Evolutionary conservation across 2,888 invertebrate genomes (phyloP).

Genomic region (Dexiosoma caninum): DNA sequence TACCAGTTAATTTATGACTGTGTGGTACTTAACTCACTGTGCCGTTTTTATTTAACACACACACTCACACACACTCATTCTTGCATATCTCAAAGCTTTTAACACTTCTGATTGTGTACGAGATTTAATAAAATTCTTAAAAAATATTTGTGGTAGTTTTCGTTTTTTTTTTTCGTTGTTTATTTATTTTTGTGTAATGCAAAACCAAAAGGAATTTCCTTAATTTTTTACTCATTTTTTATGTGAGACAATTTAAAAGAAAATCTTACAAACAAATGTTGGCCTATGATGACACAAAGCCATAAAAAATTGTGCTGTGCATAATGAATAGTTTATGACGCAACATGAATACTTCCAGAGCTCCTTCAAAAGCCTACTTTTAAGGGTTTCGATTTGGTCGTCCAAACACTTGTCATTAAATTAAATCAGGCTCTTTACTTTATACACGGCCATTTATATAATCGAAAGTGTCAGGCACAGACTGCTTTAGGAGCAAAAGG

Average conservation of each 20-base stretch:
- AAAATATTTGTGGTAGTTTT: conserved; percentile 5
- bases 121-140: conserved; percentile 31
- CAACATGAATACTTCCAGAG: conserved; percentile 1
- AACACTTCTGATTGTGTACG: not conserved
- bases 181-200: too few relatives aligned
- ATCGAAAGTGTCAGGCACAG: not conserved
- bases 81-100: not conserved
- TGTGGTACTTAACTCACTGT: conserved; percentile 13
- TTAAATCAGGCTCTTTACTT: conserved; percentile 40
- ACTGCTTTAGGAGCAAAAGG: not conserved
- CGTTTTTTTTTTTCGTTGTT: not conserved
- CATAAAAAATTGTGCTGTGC: conserved; percentile 53
- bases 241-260: conserved; percentile 19
- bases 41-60: not conserved
- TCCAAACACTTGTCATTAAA: conserved; percentile 61
- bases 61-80: not conserved
- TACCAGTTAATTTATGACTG: conserved; percentile 61
- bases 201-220: conserved; percentile 38
- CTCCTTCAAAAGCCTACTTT: conserved; percentile 31
- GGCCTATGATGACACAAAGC: conserved; percentile 60
- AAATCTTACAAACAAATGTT: conserved; percentile 41
- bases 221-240: conserved; percentile 25
- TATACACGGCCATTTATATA: not conserved
- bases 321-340: conserved; percentile 61
- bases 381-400: conserved; percentile 36